Evolutionary conservation across 2,888 invertebrate species (phyloP).

Genomic region (Odontocolon sp.): DNA sequence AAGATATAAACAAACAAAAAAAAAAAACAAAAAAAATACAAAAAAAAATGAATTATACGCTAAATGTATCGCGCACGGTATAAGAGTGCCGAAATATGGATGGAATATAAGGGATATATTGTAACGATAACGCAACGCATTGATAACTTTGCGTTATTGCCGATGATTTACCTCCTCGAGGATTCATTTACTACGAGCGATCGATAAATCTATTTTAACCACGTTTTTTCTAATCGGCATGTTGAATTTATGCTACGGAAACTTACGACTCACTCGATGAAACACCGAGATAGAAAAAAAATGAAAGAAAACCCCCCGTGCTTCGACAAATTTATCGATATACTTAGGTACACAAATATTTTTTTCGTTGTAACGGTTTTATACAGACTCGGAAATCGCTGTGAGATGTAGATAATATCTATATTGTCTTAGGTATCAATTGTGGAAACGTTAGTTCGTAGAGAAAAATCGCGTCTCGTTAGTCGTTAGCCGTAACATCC

Average conservation of each 20-base stretch:
- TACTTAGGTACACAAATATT: conserved; percentile 48
- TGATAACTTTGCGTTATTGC: conserved; percentile 4
- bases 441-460: conserved; percentile 55
- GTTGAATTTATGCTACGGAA: background rate
- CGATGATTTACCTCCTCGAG: conserved; percentile 12
- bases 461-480: conserved; percentile 20
- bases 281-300: background rate
- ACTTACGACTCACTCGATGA: background rate
- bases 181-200: conserved; percentile 20
- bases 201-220: conserved; percentile 45
- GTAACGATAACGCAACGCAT: conserved; percentile 9
- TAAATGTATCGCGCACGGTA: conserved; percentile 46
- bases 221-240: conserved; percentile 50
- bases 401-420: conserved; percentile 63
- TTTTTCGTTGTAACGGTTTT: conserved; percentile 58
- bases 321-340: conserved; percentile 45
- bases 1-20: background rate
- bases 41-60: conserved; percentile 14
- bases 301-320: conserved; percentile 29
- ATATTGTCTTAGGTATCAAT: conserved; percentile 51
- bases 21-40: conserved; percentile 12
- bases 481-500: conserved; percentile 58
- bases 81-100: conserved; percentile 47
- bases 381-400: conserved; percentile 58
- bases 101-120: conserved; percentile 40